Evolutionary conservation across 1,140 invertebrate genomes (phyloP).

Genomic region (Lordiphosa collinella): DNA sequence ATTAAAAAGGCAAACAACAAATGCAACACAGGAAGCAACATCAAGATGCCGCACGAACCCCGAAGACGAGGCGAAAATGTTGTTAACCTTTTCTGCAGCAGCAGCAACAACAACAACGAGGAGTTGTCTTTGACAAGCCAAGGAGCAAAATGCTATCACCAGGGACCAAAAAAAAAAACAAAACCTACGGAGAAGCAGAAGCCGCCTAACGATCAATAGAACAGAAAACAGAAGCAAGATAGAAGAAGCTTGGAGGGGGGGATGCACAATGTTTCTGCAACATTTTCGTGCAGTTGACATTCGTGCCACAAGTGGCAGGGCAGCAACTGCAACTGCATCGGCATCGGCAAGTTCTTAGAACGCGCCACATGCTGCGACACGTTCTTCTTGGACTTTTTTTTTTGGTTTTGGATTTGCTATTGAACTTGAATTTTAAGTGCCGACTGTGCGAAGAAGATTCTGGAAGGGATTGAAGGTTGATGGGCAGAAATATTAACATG

Average conservation of each 20-base stretch:
- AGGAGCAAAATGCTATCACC: conserved; percentile 73
- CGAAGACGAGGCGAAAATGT: conserved; percentile 51
- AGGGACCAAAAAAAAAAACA: conserved; percentile 60
- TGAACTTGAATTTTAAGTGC: conserved; percentile 75
- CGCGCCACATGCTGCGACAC: conserved; percentile 73
- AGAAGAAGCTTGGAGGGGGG: conserved; percentile 36
- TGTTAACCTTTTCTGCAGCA: conserved; percentile 61
- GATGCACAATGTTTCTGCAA: conserved; percentile 50
- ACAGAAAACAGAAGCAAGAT: conserved; percentile 53
- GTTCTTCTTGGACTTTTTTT: conserved; percentile 25
- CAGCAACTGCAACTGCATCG: conserved; percentile 30
- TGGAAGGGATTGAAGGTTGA: background rate
- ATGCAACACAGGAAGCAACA: conserved; percentile 57
- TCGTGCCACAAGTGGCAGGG: conserved; percentile 67
- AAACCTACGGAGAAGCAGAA: conserved; percentile 27
- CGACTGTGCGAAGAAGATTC: conserved; percentile 5
- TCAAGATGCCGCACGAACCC: conserved; percentile 66
- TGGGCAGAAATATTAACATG: no score
- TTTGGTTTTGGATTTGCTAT: conserved; percentile 43
- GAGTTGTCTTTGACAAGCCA: conserved; percentile 70
- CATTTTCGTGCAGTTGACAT: conserved; percentile 75
- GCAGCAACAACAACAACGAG: conserved; percentile 30
- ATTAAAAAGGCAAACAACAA: conserved; percentile 74
- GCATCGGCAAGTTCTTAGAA: conserved; percentile 67
- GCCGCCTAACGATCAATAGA: conserved; percentile 74